Evolutionary conservation across 2,888 invertebrate species (phyloP).

Genomic region (Drosophila sordidapex): DNA sequence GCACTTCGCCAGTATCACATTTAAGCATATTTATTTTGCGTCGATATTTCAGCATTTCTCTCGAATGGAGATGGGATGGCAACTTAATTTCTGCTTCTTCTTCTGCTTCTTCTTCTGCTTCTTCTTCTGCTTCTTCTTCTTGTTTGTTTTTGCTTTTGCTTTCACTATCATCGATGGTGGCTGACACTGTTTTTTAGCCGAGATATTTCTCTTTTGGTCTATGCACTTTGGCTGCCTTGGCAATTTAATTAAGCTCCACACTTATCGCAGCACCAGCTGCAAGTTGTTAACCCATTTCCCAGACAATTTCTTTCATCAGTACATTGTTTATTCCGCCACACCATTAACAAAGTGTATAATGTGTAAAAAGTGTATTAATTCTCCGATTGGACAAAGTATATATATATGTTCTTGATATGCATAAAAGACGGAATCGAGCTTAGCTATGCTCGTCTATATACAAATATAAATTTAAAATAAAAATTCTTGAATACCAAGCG

Average conservation of each 20-base stretch:
- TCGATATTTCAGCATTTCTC: background rate
- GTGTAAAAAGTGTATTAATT: background rate
- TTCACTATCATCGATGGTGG: background rate
- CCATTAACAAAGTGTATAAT: background rate
- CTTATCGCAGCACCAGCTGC: slow-evolving; percentile 53
- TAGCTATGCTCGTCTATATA: background rate
- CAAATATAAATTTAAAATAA: background rate
- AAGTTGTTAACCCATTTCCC: slow-evolving; percentile 20
- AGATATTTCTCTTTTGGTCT: background rate
- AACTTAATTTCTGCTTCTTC: slow-evolving; percentile 12
- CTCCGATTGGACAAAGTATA: background rate
- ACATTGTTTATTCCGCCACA: background rate
- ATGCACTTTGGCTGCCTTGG: slow-evolving; percentile 33
- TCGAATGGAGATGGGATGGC: slow-evolving; percentile 19
- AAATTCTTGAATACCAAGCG: background rate
- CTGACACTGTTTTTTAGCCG: background rate
- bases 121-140: background rate
- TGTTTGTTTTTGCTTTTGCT: background rate
- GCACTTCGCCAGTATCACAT: slow-evolving; percentile 75
- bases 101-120: background rate
- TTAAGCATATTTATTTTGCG: slow-evolving; percentile 34
- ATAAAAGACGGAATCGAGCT: background rate
- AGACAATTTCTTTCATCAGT: background rate
- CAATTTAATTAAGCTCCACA: slow-evolving; percentile 74
- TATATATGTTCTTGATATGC: background rate